Evolutionary conservation across 2,113 vertebrate genomes (phyloP).

Genomic region (Oncorhynchus masou): DNA sequence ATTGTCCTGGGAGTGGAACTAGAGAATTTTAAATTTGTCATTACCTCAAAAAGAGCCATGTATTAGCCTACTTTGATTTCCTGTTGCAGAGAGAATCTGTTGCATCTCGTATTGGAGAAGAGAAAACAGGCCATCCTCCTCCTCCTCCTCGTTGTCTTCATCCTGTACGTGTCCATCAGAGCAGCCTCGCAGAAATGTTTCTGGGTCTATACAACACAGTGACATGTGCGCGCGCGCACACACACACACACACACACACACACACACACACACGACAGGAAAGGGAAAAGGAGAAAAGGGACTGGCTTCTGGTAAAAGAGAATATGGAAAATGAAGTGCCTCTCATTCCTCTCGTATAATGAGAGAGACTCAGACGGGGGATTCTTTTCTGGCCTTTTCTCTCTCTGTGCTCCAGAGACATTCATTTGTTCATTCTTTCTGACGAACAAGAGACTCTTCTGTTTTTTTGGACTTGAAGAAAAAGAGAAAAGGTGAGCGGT

Average conservation of each 20-base stretch:
- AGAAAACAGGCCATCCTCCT: not conserved
- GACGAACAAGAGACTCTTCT: slow-evolving; percentile 4
- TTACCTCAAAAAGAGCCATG: not conserved
- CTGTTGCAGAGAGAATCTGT: not conserved
- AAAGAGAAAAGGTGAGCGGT: slow-evolving; percentile 3
- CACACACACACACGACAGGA: too few species aligned
- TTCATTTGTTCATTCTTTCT: slow-evolving; percentile 12
- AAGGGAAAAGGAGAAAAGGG: slow-evolving; percentile 36
- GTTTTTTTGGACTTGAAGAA: not conserved
- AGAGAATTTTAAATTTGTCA: not conserved
- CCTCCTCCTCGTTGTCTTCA: slow-evolving; percentile 5
- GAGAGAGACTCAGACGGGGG: not conserved
- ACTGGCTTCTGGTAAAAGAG: slow-evolving; percentile 23
- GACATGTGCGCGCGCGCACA: not conserved
- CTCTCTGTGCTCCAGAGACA: slow-evolving; percentile 22
- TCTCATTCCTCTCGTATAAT: slow-evolving; percentile 24
- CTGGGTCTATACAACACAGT: not conserved
- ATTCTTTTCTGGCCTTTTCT: slow-evolving; percentile 32
- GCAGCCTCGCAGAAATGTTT: slow-evolving; percentile 6
- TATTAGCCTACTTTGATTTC: slow-evolving; percentile 8
- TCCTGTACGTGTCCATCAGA: slow-evolving; percentile 14
- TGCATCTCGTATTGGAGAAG: slow-evolving; percentile 6
- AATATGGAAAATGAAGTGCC: slow-evolving; percentile 17
- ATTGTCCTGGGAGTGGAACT: not conserved
- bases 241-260: too few species aligned